phyloP scores from a whole-genome alignment of 2,888 invertebrate species.

The Cheilosia impressa region DNA sequence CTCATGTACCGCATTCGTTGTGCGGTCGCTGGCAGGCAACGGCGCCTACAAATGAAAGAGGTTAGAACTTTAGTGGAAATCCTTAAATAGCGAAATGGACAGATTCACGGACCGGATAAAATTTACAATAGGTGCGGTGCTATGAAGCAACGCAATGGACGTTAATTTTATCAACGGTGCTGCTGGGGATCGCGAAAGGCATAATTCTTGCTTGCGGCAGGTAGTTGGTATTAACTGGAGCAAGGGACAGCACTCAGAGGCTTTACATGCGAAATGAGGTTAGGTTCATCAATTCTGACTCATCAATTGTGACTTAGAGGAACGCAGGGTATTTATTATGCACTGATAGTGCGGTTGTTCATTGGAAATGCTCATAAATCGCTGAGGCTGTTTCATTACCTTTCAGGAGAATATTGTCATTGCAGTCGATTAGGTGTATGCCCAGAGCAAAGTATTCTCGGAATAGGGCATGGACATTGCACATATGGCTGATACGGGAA shows the following conservation, averaged over 20 bases:
- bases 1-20: constrained; percentile 55
- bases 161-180: constrained; percentile 52
- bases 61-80: constrained; percentile 58
- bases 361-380: constrained; percentile 19
- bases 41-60: constrained; percentile 32
- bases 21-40: constrained; percentile 21
- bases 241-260: constrained; percentile 20
- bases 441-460: background rate
- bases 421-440: background rate
- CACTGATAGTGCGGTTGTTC: constrained; percentile 41
- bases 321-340: constrained; percentile 37
- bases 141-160: constrained; percentile 29
- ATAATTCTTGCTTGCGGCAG: constrained; percentile 60
- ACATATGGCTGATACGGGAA: too few relatives aligned
- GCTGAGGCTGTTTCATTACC: constrained; percentile 19
- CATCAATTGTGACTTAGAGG: constrained; percentile 37
- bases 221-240: constrained; percentile 45
- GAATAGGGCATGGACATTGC: background rate
- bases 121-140: constrained; percentile 45
- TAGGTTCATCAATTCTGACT: constrained; percentile 47
- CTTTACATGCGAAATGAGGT: constrained; percentile 47
- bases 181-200: constrained; percentile 33
- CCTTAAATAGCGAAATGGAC: constrained; percentile 68
- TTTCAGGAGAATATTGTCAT: background rate
- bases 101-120: constrained; percentile 59